These are phyloP conservation scores for Gastrophysa polygoni DNA, from an alignment of 2,888 invertebrate species.

Conservation along the genomic window DNA sequence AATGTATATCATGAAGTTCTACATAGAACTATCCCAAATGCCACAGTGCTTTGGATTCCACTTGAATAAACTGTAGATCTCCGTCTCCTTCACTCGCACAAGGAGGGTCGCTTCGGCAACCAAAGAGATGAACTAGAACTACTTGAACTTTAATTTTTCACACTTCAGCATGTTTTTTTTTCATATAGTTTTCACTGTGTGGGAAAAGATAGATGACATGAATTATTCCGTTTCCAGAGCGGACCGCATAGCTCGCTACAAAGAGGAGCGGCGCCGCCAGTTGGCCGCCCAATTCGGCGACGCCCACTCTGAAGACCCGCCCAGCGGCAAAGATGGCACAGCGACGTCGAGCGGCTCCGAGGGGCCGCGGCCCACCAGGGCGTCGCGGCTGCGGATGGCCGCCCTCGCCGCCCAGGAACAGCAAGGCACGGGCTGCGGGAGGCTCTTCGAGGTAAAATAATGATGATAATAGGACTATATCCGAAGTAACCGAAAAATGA, in stretches of 20 bases:
- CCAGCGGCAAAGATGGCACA: constrained; percentile 50
- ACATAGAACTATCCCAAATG: too few relatives aligned
- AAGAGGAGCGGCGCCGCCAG: constrained; percentile 74
- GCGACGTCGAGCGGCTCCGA: constrained; percentile 49
- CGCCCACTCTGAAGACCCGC: constrained; percentile 14
- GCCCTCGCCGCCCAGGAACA: constrained; percentile 54
- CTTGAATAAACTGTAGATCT: too few relatives aligned
- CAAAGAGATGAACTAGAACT: too few relatives aligned
- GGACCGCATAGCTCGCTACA: constrained; percentile 73
- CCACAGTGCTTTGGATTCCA: too few relatives aligned
- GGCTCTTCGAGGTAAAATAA: constrained; percentile 27
- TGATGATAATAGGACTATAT: too few relatives aligned
- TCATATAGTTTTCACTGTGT: too few relatives aligned
- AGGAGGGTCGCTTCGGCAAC: too few relatives aligned
- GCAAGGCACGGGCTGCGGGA: not conserved
- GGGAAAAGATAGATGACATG: not conserved
- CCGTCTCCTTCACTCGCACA: too few relatives aligned
- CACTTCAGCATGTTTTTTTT: too few relatives aligned
- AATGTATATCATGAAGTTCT: too few relatives aligned
- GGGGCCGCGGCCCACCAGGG: constrained; percentile 71
- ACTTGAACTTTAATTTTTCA: too few relatives aligned
- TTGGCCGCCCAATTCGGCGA: constrained; percentile 63
- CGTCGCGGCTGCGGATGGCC: constrained; percentile 74
- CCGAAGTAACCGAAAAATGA: too few relatives aligned
- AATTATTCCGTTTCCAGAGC: constrained; percentile 51